phyloP scores from a whole-genome alignment of 2,113 vertebrate genomes.

The Pristiophorus japonicus region DNA sequence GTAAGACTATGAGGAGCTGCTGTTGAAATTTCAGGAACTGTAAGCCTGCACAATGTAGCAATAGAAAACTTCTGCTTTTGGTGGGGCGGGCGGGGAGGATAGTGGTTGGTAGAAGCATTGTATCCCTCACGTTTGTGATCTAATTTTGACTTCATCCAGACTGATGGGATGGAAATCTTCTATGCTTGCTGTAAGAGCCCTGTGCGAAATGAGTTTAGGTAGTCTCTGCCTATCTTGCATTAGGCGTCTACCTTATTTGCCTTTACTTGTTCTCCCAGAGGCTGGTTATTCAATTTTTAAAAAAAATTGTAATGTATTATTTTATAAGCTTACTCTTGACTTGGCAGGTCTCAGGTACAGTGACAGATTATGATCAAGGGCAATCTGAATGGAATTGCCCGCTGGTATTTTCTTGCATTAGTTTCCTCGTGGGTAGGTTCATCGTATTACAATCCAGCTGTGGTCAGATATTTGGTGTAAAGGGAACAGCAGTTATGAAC shows the following conservation, averaged over 20 bases:
- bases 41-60: background rate
- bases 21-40: background rate
- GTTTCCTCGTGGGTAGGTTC: too few relatives aligned
- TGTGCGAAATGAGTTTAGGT: background rate
- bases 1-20: background rate
- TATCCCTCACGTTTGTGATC: background rate
- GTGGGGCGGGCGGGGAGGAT: background rate
- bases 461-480: background rate
- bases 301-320: background rate
- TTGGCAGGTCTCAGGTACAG: background rate
- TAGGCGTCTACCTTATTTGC: background rate
- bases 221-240: background rate
- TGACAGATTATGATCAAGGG: background rate
- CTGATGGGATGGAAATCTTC: background rate
- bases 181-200: background rate
- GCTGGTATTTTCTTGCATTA: background rate
- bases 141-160: background rate
- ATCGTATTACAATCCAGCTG: too few relatives aligned
- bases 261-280: background rate
- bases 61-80: background rate
- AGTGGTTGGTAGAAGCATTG: background rate
- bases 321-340: background rate
- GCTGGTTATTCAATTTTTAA: background rate
- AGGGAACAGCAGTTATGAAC: background rate
- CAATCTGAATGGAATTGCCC: background rate